Evolutionary conservation across 2,797 vertebrate species (phyloP), one percentile per base, ranked within the genome.

Genomic region (Phalloptychus januarius): DNA sequence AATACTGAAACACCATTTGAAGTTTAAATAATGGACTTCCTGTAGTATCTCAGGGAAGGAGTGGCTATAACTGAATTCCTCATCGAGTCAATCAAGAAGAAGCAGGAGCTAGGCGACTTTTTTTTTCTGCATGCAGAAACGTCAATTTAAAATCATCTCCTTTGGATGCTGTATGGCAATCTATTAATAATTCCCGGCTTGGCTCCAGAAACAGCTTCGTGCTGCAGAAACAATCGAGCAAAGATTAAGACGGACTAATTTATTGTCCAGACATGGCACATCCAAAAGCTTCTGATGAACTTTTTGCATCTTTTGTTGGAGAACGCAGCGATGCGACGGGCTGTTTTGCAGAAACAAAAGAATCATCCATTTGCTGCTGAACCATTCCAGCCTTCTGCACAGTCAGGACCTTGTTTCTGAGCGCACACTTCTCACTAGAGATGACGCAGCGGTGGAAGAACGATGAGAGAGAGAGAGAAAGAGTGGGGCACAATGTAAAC

Each of bases 141-240:
- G 88, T 83, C 86, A 88, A 91, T 90, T 77, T 85, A 46, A 79
- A 65, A 72, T 79, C 76, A 48, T 20, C 44, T 12, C 11, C 38
- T 80, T 45, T 71, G 79, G 56, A 85, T 75, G 71, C 76, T 74
- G 76, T 44, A 75, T 56, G 74, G 76, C 72, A 75, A 78, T 73
- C 58, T 80, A 83, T 88, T 87, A 15, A 72, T 77, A 50, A 50
- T 50, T n/a, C 79, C 81, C 79, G 80, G 77, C n/a, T 16, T 77
- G 46, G 80, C 83, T 77, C 71, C 74, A 74, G 73, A 75, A 79
- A 79, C 72, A 72, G 72, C 71, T 56, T 28, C 23, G 42, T 79
- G 73, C 6, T 85, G 58, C 79, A 77, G 75, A 88, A 85, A 81
- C 83, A 85, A 83, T 63, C 20, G 63, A 42, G 71, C 52, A 72